A percentile compares a stretch with the other conserved stretches of the same genome.
phyloP scores from a whole-genome alignment of 2,797 vertebrate genomes.

The Buphagus erythrorhynchus region DNA sequence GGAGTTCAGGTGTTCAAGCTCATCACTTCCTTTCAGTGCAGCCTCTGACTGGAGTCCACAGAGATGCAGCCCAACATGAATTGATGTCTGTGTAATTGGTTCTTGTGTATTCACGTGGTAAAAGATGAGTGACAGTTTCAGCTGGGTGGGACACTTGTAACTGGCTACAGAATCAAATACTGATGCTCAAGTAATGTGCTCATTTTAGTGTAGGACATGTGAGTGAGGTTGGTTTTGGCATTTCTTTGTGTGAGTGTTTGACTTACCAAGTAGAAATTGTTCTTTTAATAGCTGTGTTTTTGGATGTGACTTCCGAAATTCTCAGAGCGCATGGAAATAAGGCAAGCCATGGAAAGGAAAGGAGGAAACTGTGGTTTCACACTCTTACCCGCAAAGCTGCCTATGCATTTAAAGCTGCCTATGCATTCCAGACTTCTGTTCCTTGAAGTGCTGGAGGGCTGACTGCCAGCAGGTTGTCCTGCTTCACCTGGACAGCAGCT shows the following conservation, averaged over 20 bases:
- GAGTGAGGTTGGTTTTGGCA: not conserved
- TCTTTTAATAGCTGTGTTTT: not conserved
- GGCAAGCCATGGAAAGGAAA: not conserved
- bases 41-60: not conserved
- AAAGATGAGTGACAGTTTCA: not conserved
- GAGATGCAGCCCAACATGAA: not conserved
- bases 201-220: not conserved
- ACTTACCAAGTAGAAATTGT: not conserved
- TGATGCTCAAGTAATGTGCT: not conserved
- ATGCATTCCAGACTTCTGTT: not conserved
- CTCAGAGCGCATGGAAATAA: not conserved
- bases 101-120: not conserved
- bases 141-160: not conserved
- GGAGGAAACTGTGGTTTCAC: slow-evolving; percentile 37
- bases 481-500: not conserved
- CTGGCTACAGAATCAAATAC: not conserved
- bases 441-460: not conserved
- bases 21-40: not conserved
- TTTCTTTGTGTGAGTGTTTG: not conserved
- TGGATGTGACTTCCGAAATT: not conserved
- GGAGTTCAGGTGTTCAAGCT: not conserved
- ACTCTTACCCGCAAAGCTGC: not conserved
- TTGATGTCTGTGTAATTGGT: not conserved
- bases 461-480: not conserved
- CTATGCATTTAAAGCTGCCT: not conserved